Evolutionary conservation across 2,888 invertebrate species (phyloP), one percentile per base, ranked within the genome.

Genomic region (Cotesia congregata): DNA sequence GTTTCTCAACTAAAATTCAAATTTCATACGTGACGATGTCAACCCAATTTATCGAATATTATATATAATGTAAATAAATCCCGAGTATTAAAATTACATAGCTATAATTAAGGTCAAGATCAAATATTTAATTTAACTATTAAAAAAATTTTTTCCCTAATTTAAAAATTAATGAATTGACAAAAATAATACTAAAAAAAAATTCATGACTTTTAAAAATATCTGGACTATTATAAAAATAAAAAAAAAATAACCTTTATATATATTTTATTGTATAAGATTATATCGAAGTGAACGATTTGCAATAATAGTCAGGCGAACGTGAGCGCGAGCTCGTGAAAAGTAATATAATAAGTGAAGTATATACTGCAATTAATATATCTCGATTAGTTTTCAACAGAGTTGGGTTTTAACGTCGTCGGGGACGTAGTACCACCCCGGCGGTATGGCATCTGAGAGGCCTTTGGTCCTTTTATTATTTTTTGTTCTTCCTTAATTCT

Each of bases 331-430:
- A 81, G 80, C 81, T 79, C 64, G 72, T 80, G 82, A 80, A 83
- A 83, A 83, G 83, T 83, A 85, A 85, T 85, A 83, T 84, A 84
- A 83, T 84, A 84, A 86, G 85, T 84, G 85, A 83, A 86, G 86
- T 86, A 83, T 50, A 50, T 84, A 83, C 83, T 82, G 85, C 86
- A 86, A 87, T 87, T 88, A 88, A 87, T 88, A 85, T 85, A 83
- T 86, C 86, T 87, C 85, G 87, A 87, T 87, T 86, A 86, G 85
- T 85, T 88, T 84, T 83, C 85, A 85, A 83, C 85, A 83, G 83
- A 83, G 83, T 83, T 82, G 81, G 82, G 82, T 84, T 84, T 84
- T 85, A 81, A 81, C 83, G 50, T 50, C 50, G 50, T 82, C 74
- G 64, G 77, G 72, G 62, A 64, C 77, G 74, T 82, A 78, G 80